Conservation (phyloP, 2,888 invertebrate genomes). For the Chymomyza procnemis region DNA sequence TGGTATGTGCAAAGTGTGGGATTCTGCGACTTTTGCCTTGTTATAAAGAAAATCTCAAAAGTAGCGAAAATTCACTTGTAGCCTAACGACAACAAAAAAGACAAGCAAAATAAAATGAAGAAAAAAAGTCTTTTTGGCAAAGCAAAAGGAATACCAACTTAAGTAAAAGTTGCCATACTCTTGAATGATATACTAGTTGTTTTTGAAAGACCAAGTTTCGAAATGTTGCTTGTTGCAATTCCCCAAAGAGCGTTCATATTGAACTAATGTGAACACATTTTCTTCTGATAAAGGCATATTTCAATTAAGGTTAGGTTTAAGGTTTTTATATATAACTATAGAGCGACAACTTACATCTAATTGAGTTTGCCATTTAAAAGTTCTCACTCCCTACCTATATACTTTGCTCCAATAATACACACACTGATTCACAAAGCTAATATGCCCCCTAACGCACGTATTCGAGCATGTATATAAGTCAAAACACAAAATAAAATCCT, state of each 20-base stretch:
- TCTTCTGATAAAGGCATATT: no score
- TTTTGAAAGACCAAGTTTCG: no score
- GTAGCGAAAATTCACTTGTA: slow-evolving; percentile 48
- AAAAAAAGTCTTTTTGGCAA: neutral
- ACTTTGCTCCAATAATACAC: neutral
- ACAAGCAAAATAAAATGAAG: slow-evolving; percentile 23
- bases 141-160: neutral
- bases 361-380: no score
- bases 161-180: neutral
- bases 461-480: neutral
- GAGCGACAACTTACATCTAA: no score
- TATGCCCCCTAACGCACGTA: neutral
- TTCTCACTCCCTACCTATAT: no score
- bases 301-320: no score
- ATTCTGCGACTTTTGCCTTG: neutral
- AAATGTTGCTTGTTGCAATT: neutral
- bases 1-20: slow-evolving; percentile 17
- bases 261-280: no score
- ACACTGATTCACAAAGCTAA: neutral
- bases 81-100: slow-evolving; percentile 27
- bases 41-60: slow-evolving; percentile 55
- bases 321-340: no score
- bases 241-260: neutral
- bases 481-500: neutral
- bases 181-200: neutral